These are phyloP conservation scores for Pterocles burchelli DNA, from an alignment of 2,113 vertebrate species.

Conservation along the genomic window DNA sequence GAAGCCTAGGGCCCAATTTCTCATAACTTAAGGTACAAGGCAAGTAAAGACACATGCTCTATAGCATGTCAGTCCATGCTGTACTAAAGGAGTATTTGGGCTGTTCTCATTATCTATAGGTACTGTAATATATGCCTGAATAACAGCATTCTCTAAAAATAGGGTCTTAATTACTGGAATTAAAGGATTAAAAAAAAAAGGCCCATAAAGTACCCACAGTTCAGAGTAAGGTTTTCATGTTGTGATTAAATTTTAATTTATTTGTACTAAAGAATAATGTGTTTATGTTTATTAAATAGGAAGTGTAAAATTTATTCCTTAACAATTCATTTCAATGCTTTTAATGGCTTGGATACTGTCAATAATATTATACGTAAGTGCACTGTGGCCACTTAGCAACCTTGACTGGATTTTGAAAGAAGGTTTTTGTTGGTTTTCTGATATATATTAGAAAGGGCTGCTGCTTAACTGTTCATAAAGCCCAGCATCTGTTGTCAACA, in stretches of 20 bases:
- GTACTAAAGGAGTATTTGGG: background rate
- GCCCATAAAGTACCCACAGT: background rate
- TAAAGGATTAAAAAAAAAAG: background rate
- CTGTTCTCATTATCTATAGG: background rate
- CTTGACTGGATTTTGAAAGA: constrained; percentile 5
- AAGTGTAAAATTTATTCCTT: constrained; percentile 31
- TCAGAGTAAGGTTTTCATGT: background rate
- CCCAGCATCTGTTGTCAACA: constrained; percentile 4
- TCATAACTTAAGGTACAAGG: background rate
- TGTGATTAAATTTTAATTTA: constrained; percentile 59
- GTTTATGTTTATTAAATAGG: constrained; percentile 56
- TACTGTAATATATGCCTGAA: background rate
- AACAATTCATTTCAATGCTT: constrained; percentile 38
- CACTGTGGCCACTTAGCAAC: background rate
- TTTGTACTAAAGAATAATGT: constrained; percentile 19
- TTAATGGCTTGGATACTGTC: constrained; percentile 18
- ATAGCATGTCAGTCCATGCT: background rate
- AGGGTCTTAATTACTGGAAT: background rate
- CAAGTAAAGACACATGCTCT: background rate
- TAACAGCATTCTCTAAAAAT: background rate
- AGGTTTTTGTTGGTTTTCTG: background rate
- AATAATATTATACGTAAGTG: background rate
- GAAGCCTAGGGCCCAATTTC: background rate
- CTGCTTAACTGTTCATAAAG: background rate
- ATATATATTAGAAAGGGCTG: background rate